Percentiles rank a stretch among this genome's conserved stretches.
Evolutionary conservation across 1,140 invertebrate genomes (phyloP).

Genomic region (Probaryconus sp.): DNA sequence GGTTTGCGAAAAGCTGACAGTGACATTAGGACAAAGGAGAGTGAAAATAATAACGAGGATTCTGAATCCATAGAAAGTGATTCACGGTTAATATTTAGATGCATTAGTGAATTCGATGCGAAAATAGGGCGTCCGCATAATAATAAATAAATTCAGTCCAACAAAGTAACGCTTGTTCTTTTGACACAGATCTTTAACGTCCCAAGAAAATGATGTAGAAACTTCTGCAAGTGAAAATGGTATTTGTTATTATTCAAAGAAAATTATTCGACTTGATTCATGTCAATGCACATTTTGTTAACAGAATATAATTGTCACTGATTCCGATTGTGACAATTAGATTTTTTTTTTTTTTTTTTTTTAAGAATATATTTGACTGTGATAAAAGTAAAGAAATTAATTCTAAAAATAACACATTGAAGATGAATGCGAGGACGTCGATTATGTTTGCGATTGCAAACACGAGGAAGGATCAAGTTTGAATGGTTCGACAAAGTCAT

Average conservation of each 20-base stretch:
- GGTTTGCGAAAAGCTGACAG: constrained; percentile 78
- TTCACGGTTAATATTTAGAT: constrained; percentile 38
- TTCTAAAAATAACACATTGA: neutral
- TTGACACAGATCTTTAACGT: constrained; percentile 20
- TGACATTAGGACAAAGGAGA: neutral
- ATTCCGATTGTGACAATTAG: too few species aligned
- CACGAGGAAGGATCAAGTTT: neutral
- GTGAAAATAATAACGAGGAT: constrained; percentile 3
- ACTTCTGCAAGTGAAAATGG: neutral
- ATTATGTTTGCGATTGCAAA: constrained; percentile 8
- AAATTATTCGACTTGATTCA: too few species aligned
- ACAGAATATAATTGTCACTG: neutral
- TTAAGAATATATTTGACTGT: too few species aligned
- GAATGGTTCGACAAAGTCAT: neutral
- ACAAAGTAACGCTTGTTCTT: constrained; percentile 38
- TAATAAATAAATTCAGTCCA: constrained; percentile 17
- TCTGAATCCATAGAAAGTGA: constrained; percentile 42
- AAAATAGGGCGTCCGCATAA: constrained; percentile 28
- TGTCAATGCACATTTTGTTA: too few species aligned
- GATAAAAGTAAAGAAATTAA: too few species aligned
- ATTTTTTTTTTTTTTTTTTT: constrained; percentile 2
- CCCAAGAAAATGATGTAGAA: constrained; percentile 2
- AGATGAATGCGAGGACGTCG: neutral
- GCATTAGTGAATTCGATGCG: constrained; percentile 34
- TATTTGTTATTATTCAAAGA: constrained; percentile 16